Percentiles rank a stretch among this genome's conserved stretches.
These are phyloP conservation scores for Hirtodrosophila trivittata DNA, from an alignment of 2,888 invertebrate genomes.

Conservation along the genomic window DNA sequence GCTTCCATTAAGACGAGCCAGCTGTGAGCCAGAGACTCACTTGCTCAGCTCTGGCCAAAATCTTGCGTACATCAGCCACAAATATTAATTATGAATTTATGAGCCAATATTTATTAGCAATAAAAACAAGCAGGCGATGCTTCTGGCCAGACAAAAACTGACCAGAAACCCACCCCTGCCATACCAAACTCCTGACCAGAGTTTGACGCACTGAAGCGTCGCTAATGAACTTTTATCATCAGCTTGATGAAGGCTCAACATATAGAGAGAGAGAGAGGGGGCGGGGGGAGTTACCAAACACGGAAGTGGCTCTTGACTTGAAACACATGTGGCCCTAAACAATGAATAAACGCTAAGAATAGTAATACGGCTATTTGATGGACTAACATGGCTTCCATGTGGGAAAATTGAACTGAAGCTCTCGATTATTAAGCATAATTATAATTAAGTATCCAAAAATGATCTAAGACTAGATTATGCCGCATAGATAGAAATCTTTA, in stretches of 20 bases:
- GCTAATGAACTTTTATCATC: conserved; percentile 75
- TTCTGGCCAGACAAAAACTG: conserved; percentile 20
- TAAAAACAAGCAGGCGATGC: conserved; percentile 68
- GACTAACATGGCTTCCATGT: too few species aligned
- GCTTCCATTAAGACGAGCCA: conserved; percentile 1
- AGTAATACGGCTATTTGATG: too few species aligned
- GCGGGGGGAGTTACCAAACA: not conserved
- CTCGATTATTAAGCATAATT: not conserved
- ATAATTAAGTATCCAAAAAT: too few species aligned
- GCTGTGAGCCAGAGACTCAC: conserved; percentile 6
- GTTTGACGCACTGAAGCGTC: conserved; percentile 62
- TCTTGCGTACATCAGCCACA: conserved; percentile 25
- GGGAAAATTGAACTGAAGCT: not conserved
- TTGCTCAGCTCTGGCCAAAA: not conserved
- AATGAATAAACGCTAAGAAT: not conserved
- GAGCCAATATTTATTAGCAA: conserved; percentile 71
- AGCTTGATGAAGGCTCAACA: conserved; percentile 26
- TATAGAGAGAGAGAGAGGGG: too few species aligned
- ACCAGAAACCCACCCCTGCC: conserved; percentile 13
- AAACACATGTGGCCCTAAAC: not conserved
- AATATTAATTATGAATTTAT: conserved; percentile 77
- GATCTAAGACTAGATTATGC: too few species aligned
- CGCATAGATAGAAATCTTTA: too few species aligned
- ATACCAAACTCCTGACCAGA: conserved; percentile 6
- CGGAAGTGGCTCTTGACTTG: not conserved